phyloP scores from a whole-genome alignment of 1,140 invertebrate genomes.

The Halyomorpha halys region DNA sequence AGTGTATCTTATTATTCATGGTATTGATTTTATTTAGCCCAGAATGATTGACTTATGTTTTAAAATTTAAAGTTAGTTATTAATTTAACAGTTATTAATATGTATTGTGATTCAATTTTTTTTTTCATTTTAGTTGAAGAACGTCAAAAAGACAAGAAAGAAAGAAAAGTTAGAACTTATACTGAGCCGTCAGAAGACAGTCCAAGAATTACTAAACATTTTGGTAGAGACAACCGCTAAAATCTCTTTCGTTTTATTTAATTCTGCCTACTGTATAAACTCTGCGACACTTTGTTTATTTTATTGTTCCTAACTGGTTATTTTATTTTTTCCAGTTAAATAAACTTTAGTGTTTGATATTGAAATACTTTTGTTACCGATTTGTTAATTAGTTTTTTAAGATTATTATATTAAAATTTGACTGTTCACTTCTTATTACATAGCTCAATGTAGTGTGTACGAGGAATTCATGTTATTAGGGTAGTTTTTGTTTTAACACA shows the following conservation, averaged over 20 bases:
- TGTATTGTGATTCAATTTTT: background rate
- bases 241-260: too few species aligned
- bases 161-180: conserved; percentile 2
- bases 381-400: conserved; percentile 17
- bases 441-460: conserved; percentile 12
- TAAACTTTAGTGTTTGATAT: background rate
- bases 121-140: conserved; percentile 1
- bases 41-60: too few species aligned
- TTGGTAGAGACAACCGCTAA: too few species aligned
- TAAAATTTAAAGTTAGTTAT: too few species aligned
- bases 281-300: too few species aligned
- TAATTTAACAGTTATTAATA: too few species aligned
- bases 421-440: conserved; percentile 2
- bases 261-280: too few species aligned
- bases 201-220: too few species aligned
- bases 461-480: background rate
- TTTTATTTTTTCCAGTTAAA: too few species aligned
- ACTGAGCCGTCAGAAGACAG: conserved; percentile 2
- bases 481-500: conserved; percentile 8
- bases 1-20: too few species aligned
- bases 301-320: too few species aligned
- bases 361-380: background rate
- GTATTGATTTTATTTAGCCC: too few species aligned
- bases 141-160: background rate
- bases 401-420: background rate